Percentiles rank a stretch among this genome's conserved stretches.
These are phyloP conservation scores for Porites lobata DNA, from an alignment of 92 coral and sea anemone genomes.

Conservation along the genomic window DNA sequence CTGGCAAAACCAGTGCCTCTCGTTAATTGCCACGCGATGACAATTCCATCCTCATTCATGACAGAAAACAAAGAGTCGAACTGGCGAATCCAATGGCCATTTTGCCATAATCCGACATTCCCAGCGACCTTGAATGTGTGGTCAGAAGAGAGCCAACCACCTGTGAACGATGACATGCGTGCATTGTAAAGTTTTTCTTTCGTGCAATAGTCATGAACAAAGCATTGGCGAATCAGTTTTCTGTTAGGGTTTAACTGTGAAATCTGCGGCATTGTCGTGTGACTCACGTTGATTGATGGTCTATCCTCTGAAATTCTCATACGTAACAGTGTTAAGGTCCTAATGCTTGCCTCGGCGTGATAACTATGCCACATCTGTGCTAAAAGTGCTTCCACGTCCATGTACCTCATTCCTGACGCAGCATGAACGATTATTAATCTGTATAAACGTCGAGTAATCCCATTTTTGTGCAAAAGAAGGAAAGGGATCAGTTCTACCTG, in stretches of 20 bases:
- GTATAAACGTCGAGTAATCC: slow-evolving; percentile 45
- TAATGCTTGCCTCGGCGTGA: slow-evolving; percentile 12
- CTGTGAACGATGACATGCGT: slow-evolving; percentile 39
- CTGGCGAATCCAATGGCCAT: slow-evolving; percentile 42
- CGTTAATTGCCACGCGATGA: slow-evolving; percentile 61
- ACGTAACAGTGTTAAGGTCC: neutral
- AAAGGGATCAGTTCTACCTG: slow-evolving; percentile 37
- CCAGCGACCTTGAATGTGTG: too few relatives aligned
- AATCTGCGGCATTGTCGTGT: neutral
- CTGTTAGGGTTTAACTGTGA: slow-evolving; percentile 36
- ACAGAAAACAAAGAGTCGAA: slow-evolving; percentile 62
- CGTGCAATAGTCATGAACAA: slow-evolving; percentile 30
- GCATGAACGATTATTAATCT: slow-evolving; percentile 30
- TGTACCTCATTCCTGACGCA: slow-evolving; percentile 24
- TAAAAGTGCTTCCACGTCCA: slow-evolving; percentile 32
- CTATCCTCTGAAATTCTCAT: too few relatives aligned
- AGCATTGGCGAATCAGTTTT: slow-evolving; percentile 49
- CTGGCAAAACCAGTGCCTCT: slow-evolving; percentile 46
- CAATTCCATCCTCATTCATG: slow-evolving; percentile 65
- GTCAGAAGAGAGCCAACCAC: slow-evolving; percentile 20
- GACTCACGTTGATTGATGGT: too few relatives aligned
- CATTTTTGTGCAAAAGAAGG: slow-evolving; percentile 27
- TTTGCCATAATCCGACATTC: too few relatives aligned
- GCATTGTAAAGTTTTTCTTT: slow-evolving; percentile 47
- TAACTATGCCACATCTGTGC: slow-evolving; percentile 29